Percentiles rank a stretch among this genome's conserved stretches.
Conservation (phyloP, 2,888 invertebrate genomes). For the Julus scandinavius region DNA sequence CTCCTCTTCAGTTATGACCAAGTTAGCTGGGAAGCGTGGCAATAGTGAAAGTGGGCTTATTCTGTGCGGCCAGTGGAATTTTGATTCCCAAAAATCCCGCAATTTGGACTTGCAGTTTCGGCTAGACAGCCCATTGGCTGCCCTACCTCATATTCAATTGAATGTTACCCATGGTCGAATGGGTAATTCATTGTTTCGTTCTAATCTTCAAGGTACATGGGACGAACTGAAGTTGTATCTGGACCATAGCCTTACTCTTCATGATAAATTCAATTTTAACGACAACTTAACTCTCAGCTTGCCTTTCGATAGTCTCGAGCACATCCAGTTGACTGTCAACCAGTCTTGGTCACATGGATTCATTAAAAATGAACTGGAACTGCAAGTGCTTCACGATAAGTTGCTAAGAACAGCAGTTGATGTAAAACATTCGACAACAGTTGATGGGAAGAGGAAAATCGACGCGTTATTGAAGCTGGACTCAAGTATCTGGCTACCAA, state of each 20-base stretch:
- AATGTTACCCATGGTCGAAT: constrained; percentile 35
- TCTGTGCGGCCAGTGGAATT: constrained; percentile 44
- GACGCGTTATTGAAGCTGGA: not conserved
- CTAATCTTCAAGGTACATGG: constrained; percentile 49
- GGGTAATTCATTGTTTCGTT: constrained; percentile 19
- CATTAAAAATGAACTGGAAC: not conserved
- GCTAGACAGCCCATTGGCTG: constrained; percentile 35
- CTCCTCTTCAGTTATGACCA: not conserved
- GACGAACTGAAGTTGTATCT: constrained; percentile 10
- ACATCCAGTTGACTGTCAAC: constrained; percentile 43
- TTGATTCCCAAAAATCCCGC: not conserved
- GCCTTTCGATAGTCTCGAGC: constrained; percentile 53
- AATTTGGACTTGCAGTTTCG: constrained; percentile 21
- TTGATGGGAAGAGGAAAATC: constrained; percentile 10
- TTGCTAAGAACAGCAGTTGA: not conserved
- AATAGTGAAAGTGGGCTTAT: not conserved
- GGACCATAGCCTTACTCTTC: constrained; percentile 39
- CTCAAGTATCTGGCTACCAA: constrained; percentile 48
- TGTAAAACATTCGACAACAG: not conserved
- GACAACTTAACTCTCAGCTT: constrained; percentile 45
- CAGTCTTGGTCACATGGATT: constrained; percentile 12
- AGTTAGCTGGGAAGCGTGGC: not conserved
- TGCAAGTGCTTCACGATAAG: constrained; percentile 9
- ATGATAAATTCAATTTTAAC: not conserved
- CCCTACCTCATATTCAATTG: constrained; percentile 23